Evolutionary conservation across 2,113 vertebrate genomes (phyloP).

Genomic region (Cavia porcellus): DNA sequence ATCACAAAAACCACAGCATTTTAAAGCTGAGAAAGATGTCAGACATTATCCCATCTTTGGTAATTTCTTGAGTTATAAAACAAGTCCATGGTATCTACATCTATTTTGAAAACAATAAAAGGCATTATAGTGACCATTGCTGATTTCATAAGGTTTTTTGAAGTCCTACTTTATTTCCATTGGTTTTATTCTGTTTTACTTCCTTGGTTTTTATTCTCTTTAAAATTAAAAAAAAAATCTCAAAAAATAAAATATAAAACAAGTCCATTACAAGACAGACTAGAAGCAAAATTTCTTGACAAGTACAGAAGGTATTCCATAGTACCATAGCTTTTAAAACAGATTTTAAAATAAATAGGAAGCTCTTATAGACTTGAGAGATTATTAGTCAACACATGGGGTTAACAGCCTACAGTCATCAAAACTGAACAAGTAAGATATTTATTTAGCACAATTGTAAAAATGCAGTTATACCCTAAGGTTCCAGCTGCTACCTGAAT

Average conservation of each 20-base stretch:
- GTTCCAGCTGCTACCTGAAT: slow-evolving; percentile 93
- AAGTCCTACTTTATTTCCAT: too few relatives aligned
- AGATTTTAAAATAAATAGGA: neutral
- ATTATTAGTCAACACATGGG: neutral
- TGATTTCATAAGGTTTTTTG: too few relatives aligned
- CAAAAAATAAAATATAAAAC: neutral
- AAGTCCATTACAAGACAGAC: neutral
- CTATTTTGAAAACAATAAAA: too few relatives aligned
- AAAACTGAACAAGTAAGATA: slow-evolving; percentile 46
- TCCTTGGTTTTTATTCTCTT: too few relatives aligned
- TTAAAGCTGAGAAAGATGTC: slow-evolving; percentile 11
- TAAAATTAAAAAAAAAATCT: too few relatives aligned
- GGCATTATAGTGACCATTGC: too few relatives aligned
- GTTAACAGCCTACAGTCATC: neutral
- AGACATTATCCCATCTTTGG: slow-evolving; percentile 39
- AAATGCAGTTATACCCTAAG: slow-evolving; percentile 78
- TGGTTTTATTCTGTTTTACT: too few relatives aligned
- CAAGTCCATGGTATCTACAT: neutral
- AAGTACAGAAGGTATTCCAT: neutral
- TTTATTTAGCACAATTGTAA: slow-evolving; percentile 72
- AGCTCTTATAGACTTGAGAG: slow-evolving; percentile 16
- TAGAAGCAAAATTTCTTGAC: slow-evolving; percentile 1
- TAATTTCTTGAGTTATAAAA: slow-evolving; percentile 36
- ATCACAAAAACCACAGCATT: slow-evolving; percentile 43
- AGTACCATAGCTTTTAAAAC: neutral